Evolutionary conservation across 2,888 invertebrate genomes (phyloP).

Genomic region (Cryptocheilus praepositus): DNA sequence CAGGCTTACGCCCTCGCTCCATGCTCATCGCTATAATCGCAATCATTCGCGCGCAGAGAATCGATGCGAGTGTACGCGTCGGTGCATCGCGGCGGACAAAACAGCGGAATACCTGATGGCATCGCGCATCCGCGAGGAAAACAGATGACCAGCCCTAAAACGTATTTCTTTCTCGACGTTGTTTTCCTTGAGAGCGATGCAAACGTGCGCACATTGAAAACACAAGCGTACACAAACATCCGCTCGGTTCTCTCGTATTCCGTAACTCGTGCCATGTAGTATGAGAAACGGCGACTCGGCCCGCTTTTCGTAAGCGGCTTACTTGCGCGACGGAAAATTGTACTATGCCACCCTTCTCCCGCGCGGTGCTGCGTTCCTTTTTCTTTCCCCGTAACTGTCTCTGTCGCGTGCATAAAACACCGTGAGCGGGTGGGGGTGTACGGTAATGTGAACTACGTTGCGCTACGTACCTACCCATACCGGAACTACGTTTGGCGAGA

Average conservation of each 20-base stretch:
- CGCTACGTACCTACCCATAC: neutral
- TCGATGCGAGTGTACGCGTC: no score
- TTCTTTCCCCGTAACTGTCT: conserved; percentile 37
- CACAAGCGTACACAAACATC: conserved; percentile 45
- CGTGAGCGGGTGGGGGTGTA: conserved; percentile 3
- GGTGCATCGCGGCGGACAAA: no score
- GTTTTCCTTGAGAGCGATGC: conserved; percentile 14
- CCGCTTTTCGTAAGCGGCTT: conserved; percentile 66
- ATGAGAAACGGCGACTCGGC: conserved; percentile 56
- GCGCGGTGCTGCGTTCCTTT: conserved; percentile 30
- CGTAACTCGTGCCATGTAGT: conserved; percentile 51
- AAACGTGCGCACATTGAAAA: conserved; percentile 26
- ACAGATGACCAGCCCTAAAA: neutral
- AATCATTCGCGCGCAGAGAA: no score
- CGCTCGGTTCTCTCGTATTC: conserved; percentile 2
- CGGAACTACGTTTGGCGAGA: neutral
- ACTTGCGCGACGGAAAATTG: conserved; percentile 63
- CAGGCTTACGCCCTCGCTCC: no score
- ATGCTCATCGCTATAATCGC: no score
- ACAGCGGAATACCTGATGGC: no score
- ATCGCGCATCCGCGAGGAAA: no score
- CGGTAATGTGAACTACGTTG: neutral
- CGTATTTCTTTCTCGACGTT: neutral
- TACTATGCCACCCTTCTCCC: conserved; percentile 36
- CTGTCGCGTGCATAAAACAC: conserved; percentile 33